Conservation (phyloP, 2,797 vertebrate genomes). For the Hoplostethus mediterraneus region DNA sequence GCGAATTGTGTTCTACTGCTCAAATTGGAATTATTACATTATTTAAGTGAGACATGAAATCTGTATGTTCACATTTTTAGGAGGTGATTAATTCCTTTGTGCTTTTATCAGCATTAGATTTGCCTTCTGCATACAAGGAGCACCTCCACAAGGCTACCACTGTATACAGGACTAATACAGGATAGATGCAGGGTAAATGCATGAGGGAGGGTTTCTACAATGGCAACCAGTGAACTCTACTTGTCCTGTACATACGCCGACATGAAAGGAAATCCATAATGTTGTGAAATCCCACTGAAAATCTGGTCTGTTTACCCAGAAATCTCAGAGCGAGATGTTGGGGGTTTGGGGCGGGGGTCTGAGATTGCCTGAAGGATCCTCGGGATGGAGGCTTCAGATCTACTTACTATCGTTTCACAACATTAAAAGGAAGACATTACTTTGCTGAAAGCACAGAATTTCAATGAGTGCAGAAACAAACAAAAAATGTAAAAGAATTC, state of each 20-base stretch:
- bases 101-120: too few species aligned
- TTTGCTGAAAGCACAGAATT: constrained; percentile 78
- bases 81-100: too few species aligned
- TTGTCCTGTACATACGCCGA: constrained; percentile 28
- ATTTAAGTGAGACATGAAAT: too few species aligned
- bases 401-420: constrained; percentile 61
- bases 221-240: constrained; percentile 37
- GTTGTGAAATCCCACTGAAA: not conserved
- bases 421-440: constrained; percentile 75
- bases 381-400: constrained; percentile 68
- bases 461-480: constrained; percentile 69
- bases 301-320: constrained; percentile 42
- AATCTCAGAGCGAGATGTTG: constrained; percentile 36
- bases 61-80: too few species aligned
- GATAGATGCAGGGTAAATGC: constrained; percentile 4
- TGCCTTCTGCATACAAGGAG: too few species aligned
- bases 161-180: not conserved
- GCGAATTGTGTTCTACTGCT: too few species aligned
- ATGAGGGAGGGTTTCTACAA: constrained; percentile 7
- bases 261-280: constrained; percentile 27
- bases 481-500: constrained; percentile 64
- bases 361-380: constrained; percentile 54
- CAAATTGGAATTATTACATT: too few species aligned
- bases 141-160: not conserved
- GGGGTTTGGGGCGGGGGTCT: not conserved